Evolutionary conservation across 2,888 invertebrate species (phyloP), one percentile per base, ranked within the genome.

Genomic region (Agrochola circellaris): DNA sequence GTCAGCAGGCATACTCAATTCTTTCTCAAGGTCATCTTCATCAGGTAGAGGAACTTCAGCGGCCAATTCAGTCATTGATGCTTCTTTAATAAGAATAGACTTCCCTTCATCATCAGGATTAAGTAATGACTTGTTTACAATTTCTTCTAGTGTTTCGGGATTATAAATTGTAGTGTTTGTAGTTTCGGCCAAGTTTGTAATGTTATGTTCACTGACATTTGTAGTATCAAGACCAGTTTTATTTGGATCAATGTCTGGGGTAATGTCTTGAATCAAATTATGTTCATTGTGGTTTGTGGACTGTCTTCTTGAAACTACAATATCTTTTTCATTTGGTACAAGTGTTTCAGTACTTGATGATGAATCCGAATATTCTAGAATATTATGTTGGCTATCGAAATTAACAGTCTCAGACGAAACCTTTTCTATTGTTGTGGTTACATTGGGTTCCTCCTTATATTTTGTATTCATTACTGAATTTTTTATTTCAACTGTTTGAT

Each of bases 11-110:
- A 76, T 34, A 62, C 72, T 72, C 20, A 81, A n/a, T 69, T 88
- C 89, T 78, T 88, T 88, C 23, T 93, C 92, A 79, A 90, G 73
- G 65, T 93, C 92, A 87, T 93, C 92, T 78, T 93, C 94, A 91
- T 93, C 92, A 73, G 94, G 93, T 76, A 94, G 88, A 74, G 93
- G 91, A 80, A 92, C 82, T 84, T 93, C 90, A 76, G 87, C 89
- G 68, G 92, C 91, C 51, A 85, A 79, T 62, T 87, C 84, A 77
- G 78, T 78, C 34, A 85, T 72, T 61, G 74, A 75, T 20, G 69
- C 38, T 73, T 84, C 80, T 75, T 66, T 73, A 56, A 73, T n/a
- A 60, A 67, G 65, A 77, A 45, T 65, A 67, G 60, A n/a, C 7
- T 67, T 51, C 7, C 42, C 54, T 62, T 60, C 56, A 45, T 73